Base-by-base conservation (phyloP, 2,797 vertebrate species). In the Sphenopsis melanotis region DNA sequence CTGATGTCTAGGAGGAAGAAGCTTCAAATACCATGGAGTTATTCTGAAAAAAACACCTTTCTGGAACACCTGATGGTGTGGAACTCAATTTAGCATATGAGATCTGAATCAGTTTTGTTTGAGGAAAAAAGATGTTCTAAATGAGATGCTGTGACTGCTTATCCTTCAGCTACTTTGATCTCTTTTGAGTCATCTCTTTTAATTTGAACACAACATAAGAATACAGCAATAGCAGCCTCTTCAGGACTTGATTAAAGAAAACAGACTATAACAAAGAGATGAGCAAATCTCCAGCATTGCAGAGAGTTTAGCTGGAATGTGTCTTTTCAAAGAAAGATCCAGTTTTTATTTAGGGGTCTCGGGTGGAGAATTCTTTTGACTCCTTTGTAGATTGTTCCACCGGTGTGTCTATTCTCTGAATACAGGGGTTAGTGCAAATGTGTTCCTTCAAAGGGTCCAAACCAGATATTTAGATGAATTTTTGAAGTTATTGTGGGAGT, bases 151-250 rank as follows among this genome's bases (percentile, higher is more conserved):
- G 69, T 89, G 82, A 93, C 65, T 94, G 64, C 76, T 91, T 91
- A 65, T 47, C 79, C 56, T 66, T 86, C 84, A 78, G 50, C 74
- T 52, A n/a, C 82, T 95, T 96, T 95, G 93, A 93, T 92, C 61
- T 94, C 20, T 92, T 90, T 95, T 89, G 90, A 93, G 88, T 95
- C 80, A 90, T 77, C 63, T 83, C 49, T 92, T 84, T 95, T 81
- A 65, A 91, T 83, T 83, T 90, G 84, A 94, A 66, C 65, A 80
- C 39, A 86, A 47, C 71, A 52, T 22, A 83, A 32, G 86, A 80
- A 83, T 83, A 75, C 47, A 89, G 68, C 64, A 87, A 50, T 36
- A 90, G 41, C 55, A 88, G 29, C 50, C 75, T 93, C 79, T 63
- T 78, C 30, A 32, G 65, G 57, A 79, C 36, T 12, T 89, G 69